A percentile compares a stretch with the other conserved stretches of the same genome.
Evolutionary conservation across 2,113 vertebrate genomes (phyloP).

Genomic region (Melanostigma gelatinosum): DNA sequence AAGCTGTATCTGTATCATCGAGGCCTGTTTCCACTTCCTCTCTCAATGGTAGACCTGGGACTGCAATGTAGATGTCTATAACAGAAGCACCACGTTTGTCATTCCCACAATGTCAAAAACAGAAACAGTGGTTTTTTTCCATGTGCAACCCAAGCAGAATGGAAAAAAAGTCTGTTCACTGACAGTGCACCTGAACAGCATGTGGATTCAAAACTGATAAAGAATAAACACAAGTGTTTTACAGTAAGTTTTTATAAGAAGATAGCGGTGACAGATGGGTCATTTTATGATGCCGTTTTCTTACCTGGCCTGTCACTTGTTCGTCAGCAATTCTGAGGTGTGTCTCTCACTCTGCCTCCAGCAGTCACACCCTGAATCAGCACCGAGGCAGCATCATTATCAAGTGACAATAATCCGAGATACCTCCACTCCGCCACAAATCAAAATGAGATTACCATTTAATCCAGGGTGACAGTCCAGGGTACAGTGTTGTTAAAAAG

Average conservation of each 20-base stretch:
- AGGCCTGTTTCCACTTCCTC: constrained; percentile 67
- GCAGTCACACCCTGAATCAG: constrained; percentile 62
- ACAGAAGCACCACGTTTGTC: constrained; percentile 70
- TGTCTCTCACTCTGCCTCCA: constrained; percentile 41
- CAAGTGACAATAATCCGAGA: constrained; percentile 61
- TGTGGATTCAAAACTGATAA: constrained; percentile 17
- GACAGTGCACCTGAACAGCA: constrained; percentile 19
- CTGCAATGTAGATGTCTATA: constrained; percentile 66
- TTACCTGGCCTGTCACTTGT: constrained; percentile 69
- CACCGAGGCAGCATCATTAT: constrained; percentile 61
- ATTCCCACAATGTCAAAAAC: constrained; percentile 66
- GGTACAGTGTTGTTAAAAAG: constrained; percentile 62
- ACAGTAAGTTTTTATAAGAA: background rate
- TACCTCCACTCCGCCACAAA: constrained; percentile 16
- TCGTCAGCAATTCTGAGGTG: constrained; percentile 45
- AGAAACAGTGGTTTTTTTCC: constrained; percentile 22
- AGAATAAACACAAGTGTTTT: background rate
- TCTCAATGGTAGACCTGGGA: constrained; percentile 71
- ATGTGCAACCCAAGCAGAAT: constrained; percentile 16
- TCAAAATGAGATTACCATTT: constrained; percentile 43
- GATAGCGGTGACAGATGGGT: background rate
- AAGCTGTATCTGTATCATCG: constrained; percentile 48
- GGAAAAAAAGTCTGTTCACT: constrained; percentile 1
- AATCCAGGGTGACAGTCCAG: constrained; percentile 78
- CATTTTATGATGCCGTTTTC: background rate